Conservation (phyloP, 2,888 invertebrate genomes). For the Scaptomyza caliginosa region DNA sequence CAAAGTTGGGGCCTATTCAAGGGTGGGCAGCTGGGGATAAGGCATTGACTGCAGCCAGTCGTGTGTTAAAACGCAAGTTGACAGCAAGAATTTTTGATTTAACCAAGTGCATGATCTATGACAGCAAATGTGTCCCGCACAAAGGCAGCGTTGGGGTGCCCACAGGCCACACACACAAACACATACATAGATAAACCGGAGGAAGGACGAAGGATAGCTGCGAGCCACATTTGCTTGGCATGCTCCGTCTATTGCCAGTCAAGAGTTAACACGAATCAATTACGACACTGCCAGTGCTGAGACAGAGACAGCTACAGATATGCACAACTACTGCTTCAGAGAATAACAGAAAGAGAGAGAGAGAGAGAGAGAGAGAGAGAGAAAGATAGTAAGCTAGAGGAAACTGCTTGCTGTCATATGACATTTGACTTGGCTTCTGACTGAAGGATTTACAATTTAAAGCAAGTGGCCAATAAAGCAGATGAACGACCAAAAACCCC, state of each 20-base stretch:
- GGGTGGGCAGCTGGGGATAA: not conserved
- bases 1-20: not conserved
- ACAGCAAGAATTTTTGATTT: slow-evolving; percentile 74
- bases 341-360: slow-evolving; percentile 5
- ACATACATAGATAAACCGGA: not conserved
- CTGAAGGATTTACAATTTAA: slow-evolving; percentile 77
- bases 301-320: slow-evolving; percentile 18
- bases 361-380: not conserved
- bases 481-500: slow-evolving; percentile 66
- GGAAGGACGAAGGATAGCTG: slow-evolving; percentile 47
- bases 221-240: slow-evolving; percentile 71
- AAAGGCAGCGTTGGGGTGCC: slow-evolving; percentile 45
- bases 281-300: slow-evolving; percentile 56
- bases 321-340: not conserved
- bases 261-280: slow-evolving; percentile 78
- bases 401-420: slow-evolving; percentile 66
- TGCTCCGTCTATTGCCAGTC: slow-evolving; percentile 75
- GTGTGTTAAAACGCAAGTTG: slow-evolving; percentile 69
- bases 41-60: slow-evolving; percentile 62
- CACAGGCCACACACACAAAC: slow-evolving; percentile 15
- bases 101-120: slow-evolving; percentile 78
- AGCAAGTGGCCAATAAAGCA: slow-evolving; percentile 77
- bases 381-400: slow-evolving; percentile 18
- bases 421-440: slow-evolving; percentile 73
- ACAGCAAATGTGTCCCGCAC: slow-evolving; percentile 72